Conservation (phyloP, 1,140 invertebrate genomes). For the Pristionchus pacificus region DNA sequence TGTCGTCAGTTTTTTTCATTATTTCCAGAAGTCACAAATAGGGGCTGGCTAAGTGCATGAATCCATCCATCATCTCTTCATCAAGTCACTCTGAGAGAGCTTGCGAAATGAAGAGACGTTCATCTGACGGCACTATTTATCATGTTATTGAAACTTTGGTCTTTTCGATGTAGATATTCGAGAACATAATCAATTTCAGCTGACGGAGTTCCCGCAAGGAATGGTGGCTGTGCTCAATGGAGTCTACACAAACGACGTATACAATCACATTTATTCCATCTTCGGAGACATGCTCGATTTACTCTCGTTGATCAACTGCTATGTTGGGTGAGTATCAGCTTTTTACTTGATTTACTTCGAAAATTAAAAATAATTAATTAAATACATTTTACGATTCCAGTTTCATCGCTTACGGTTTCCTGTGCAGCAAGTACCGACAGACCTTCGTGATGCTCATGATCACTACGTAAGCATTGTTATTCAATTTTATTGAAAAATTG, state of each 20-base stretch:
- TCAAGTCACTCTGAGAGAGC: no score
- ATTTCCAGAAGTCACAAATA: no score
- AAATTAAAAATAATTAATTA: no score
- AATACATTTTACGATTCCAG: no score
- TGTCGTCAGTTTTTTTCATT: conserved; percentile 37
- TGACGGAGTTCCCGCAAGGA: conserved; percentile 49
- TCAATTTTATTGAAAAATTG: no score
- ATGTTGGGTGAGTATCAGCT: conserved; percentile 49
- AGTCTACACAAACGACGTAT: conserved; percentile 50
- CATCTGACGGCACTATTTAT: no score
- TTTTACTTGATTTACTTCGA: no score
- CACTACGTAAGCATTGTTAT: conserved; percentile 36
- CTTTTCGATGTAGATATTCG: no score
- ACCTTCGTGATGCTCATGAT: conserved; percentile 46
- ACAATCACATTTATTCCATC: conserved; percentile 44
- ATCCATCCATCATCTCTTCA: no score
- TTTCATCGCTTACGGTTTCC: neutral
- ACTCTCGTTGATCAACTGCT: conserved; percentile 48
- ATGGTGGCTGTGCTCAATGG: conserved; percentile 46
- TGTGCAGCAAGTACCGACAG: conserved; percentile 45
- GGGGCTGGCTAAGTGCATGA: no score
- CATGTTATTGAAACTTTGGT: no score
- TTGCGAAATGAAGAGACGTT: no score
- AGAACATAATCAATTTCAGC: conserved; percentile 27
- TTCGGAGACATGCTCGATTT: conserved; percentile 45